phyloP scores from a whole-genome alignment of 2,113 vertebrate genomes.

The Tor tambroides region DNA sequence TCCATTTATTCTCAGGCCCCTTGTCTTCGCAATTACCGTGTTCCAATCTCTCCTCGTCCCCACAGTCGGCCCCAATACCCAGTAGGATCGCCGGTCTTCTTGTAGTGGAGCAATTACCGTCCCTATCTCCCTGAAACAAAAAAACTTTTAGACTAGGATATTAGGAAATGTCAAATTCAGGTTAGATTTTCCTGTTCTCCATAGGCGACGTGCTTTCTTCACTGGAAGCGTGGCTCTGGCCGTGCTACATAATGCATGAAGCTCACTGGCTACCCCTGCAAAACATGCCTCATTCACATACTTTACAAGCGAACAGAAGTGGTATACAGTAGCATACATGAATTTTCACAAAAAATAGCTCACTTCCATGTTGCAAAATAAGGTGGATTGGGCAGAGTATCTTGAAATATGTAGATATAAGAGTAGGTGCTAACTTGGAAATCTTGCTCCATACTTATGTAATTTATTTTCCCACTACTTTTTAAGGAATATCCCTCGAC shows the following conservation, averaged over 20 bases:
- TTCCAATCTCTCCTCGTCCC: conserved; percentile 80
- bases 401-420: not conserved
- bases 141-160: conserved; percentile 77
- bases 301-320: not conserved
- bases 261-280: conserved; percentile 65
- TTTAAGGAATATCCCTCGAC: conserved; percentile 43
- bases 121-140: conserved; percentile 79
- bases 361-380: not conserved
- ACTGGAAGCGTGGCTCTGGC: conserved; percentile 67
- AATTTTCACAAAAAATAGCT: not conserved
- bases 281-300: not conserved
- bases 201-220: conserved; percentile 67
- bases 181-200: conserved; percentile 79
- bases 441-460: not conserved
- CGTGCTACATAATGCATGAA: conserved; percentile 76
- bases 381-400: too few species aligned
- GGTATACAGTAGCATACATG: not conserved
- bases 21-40: conserved; percentile 81
- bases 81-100: conserved; percentile 76
- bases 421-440: not conserved
- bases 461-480: not conserved
- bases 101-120: conserved; percentile 78
- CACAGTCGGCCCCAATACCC: conserved; percentile 80
- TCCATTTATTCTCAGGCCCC: conserved; percentile 76
- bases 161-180: conserved; percentile 83